These are phyloP conservation scores for Cisticola juncidis DNA, from an alignment of 2,113 vertebrate genomes.

Conservation along the genomic window DNA sequence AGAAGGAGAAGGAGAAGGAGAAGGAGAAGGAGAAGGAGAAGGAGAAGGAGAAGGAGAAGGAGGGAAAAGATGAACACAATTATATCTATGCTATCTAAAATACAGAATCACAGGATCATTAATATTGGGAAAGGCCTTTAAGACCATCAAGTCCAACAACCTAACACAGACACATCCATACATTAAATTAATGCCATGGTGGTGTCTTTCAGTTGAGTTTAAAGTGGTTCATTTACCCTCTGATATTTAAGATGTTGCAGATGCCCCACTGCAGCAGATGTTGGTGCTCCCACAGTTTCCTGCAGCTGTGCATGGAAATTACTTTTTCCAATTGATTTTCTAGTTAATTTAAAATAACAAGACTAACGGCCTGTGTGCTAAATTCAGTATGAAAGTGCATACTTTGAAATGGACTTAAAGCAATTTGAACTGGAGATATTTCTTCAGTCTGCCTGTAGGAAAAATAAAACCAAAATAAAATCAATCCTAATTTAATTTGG, in stretches of 20 bases:
- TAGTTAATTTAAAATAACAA: conserved; percentile 81
- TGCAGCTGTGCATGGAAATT: conserved; percentile 65
- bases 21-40: neutral
- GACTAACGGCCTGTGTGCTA: conserved; percentile 68
- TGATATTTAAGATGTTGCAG: neutral
- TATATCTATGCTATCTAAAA: neutral
- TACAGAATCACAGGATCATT: neutral
- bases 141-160: neutral
- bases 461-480: conserved; percentile 72
- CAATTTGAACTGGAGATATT: conserved; percentile 82
- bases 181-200: neutral
- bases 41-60: neutral
- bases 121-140: neutral
- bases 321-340: conserved; percentile 79
- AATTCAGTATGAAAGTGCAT: conserved; percentile 70
- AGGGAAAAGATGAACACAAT: neutral
- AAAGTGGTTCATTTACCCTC: neutral
- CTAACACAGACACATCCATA: neutral
- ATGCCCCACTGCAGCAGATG: neutral
- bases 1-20: neutral
- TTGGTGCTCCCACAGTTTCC: conserved; percentile 59
- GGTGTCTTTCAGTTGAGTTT: neutral
- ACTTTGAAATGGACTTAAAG: conserved; percentile 81
- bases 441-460: conserved; percentile 72
- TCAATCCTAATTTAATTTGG: conserved; percentile 93